Evolutionary conservation across 2,888 invertebrate species (phyloP), one percentile per base, ranked within the genome.

Genomic region (Troides oblongomaculatus): DNA sequence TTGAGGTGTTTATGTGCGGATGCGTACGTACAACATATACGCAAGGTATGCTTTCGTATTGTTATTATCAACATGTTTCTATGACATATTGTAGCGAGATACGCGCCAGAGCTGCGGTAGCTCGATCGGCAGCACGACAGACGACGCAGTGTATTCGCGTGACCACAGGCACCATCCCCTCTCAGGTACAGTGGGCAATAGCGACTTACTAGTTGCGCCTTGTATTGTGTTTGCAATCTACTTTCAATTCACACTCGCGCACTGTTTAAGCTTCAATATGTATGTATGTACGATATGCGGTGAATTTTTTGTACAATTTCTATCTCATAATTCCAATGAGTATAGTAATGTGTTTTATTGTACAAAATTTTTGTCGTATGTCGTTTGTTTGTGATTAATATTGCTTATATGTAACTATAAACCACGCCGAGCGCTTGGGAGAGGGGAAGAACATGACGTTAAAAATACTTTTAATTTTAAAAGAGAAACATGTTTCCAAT

Each of bases 101-200:
- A 85, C 88, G 2, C 83, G 91, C 69, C 90, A 90, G 73, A 93
- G 92, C 72, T 90, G 91, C 74, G 92, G 92, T 75, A 91, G 92
- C 69, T 90, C 90, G 3, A 84, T 93, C 66, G 89, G 93, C 76
- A 90, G 90, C 75, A 87, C 84, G 56, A 86, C 89, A 10, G 90
- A 90, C 74, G 92, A 90, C 76, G 90, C 81, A 36, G 79, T 90
- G 43, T 92, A 92, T 74, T 88, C 91, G 8, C 81, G 91, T 56
- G 91, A 92, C 70, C 87, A 81, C 69, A 77, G 91, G 68, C 89
- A 82, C 65, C 91, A 90, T 69, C 88, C 87, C 6, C 83, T 91
- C 2, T 83, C 92, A 74, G 92, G 92, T 92, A 82, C 74, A 73
- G 71, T 36, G 25, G 56, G 39, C 12, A 46, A 12, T 12, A 14